Evolutionary conservation across 2,113 vertebrate genomes (phyloP).

Genomic region (Aleadryas rufinucha): DNA sequence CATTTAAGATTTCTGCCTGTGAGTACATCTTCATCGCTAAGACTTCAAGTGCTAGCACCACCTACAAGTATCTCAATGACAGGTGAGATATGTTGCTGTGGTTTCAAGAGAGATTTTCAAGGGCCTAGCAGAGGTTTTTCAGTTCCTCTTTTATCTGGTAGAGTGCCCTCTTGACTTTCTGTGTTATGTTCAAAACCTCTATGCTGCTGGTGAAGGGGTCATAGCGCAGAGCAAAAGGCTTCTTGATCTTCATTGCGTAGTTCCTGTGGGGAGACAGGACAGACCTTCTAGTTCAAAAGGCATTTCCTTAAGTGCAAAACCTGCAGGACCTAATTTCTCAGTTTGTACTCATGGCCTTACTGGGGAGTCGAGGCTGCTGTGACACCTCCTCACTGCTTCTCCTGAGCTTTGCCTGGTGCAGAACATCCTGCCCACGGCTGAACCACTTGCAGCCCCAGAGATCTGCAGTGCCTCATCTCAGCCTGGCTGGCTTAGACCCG

Average conservation of each 20-base stretch:
- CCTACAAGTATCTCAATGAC: not conserved
- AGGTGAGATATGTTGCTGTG: not conserved
- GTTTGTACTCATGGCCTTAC: not conserved
- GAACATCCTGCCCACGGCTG: not conserved
- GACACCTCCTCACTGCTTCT: not conserved
- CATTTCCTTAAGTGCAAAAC: not conserved
- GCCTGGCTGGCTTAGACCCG: not conserved
- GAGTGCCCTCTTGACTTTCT: constrained; percentile 74
- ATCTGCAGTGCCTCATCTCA: not conserved
- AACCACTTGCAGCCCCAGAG: not conserved
- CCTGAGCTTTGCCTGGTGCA: not conserved
- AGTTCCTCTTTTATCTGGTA: constrained; percentile 73
- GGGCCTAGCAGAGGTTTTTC: constrained; percentile 70
- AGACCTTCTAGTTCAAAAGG: not conserved
- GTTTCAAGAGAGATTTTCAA: constrained; percentile 74
- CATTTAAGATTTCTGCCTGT: not conserved
- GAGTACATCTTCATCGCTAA: not conserved
- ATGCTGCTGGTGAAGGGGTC: constrained; percentile 76
- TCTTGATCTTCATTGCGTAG: constrained; percentile 74
- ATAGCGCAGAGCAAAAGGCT: constrained; percentile 73
- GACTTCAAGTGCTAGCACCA: not conserved
- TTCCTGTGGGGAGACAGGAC: constrained; percentile 61
- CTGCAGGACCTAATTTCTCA: not conserved
- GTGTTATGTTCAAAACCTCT: constrained; percentile 73
- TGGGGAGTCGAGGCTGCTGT: not conserved